A percentile compares a stretch with the other conserved stretches of the same genome.
Conservation (phyloP, 2,113 vertebrate genomes). For the Clupea harengus region DNA sequence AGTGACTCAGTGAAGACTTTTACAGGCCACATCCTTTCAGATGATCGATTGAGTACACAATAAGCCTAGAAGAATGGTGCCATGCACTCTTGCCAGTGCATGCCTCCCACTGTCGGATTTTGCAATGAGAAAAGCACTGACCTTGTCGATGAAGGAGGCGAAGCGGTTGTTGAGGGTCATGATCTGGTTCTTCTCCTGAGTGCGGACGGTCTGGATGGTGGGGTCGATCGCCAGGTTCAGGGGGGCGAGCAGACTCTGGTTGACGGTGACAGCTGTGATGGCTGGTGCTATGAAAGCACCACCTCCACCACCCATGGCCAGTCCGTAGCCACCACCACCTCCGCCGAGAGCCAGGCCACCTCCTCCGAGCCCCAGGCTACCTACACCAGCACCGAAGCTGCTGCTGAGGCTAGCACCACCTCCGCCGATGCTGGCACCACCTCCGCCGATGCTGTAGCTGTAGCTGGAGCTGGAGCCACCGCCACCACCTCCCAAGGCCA, state of each 20-base stretch:
- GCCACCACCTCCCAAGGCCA: conserved; percentile 35
- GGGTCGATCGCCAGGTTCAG: conserved; percentile 83
- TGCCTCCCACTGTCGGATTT: not conserved
- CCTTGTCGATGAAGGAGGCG: conserved; percentile 87
- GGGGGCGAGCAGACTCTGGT: conserved; percentile 78
- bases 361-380: not conserved
- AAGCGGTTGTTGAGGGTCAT: conserved; percentile 86
- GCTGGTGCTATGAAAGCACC: conserved; percentile 19
- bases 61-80: not conserved
- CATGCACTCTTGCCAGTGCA: not conserved
- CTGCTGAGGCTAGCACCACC: conserved; percentile 24
- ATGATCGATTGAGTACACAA: not conserved
- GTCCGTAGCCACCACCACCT: not conserved
- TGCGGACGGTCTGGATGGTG: conserved; percentile 78
- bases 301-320: conserved; percentile 45
- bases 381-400: conserved; percentile 9
- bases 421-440: no score
- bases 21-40: not conserved
- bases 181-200: conserved; percentile 90
- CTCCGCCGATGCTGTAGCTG: conserved; percentile 39
- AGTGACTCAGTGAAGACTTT: not conserved
- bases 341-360: not conserved
- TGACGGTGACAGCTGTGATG: conserved; percentile 81
- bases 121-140: conserved; percentile 56
- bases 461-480: conserved; percentile 52